Percentiles rank a stretch among this genome's conserved stretches.
phyloP scores from a whole-genome alignment of 2,888 invertebrate species.

The Sinhomidia bicolor region DNA sequence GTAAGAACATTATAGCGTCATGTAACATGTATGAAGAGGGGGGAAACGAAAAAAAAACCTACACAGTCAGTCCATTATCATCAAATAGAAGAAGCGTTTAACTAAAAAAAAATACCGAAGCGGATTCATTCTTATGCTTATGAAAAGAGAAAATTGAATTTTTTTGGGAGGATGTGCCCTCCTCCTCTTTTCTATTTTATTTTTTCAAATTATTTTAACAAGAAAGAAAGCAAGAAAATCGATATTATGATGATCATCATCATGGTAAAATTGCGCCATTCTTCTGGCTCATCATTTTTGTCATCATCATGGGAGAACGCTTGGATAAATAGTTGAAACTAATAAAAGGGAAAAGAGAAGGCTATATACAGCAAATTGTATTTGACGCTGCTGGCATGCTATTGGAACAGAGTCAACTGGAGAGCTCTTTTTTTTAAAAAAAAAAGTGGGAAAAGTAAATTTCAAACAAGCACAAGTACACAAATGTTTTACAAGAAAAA shows the following conservation, averaged over 20 bases:
- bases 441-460: too few species aligned
- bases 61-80: conserved; percentile 3
- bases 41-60: neutral
- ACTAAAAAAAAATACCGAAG: conserved; percentile 29
- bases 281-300: neutral
- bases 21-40: conserved; percentile 57
- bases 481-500: too few species aligned
- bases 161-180: neutral
- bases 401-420: too few species aligned
- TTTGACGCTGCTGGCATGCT: neutral
- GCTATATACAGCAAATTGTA: too few species aligned
- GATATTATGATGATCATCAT: conserved; percentile 22
- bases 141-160: conserved; percentile 51
- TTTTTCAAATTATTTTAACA: conserved; percentile 40
- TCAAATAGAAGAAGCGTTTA: conserved; percentile 19
- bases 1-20: conserved; percentile 39
- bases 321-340: neutral
- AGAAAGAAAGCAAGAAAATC: conserved; percentile 47
- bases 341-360: neutral
- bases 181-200: neutral
- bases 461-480: too few species aligned
- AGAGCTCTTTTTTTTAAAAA: too few species aligned
- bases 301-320: neutral
- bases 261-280: neutral
- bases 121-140: conserved; percentile 41